These are phyloP conservation scores for Danio tinwini DNA, from an alignment of 2,797 vertebrate species.

Conservation along the genomic window DNA sequence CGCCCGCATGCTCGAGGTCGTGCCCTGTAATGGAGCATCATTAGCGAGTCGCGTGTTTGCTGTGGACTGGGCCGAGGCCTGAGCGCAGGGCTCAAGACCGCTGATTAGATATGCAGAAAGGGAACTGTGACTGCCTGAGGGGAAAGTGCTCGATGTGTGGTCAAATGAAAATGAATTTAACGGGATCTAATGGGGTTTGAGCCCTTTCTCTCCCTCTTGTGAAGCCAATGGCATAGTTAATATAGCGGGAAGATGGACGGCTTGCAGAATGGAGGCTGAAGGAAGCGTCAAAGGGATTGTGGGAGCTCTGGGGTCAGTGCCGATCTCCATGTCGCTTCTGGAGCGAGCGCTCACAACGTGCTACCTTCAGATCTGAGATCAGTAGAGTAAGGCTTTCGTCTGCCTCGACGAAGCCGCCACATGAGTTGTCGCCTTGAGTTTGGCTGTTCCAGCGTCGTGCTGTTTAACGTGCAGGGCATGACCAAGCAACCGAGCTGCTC, in stretches of 20 bases:
- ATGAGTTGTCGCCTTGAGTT: constrained; percentile 36
- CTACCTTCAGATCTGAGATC: constrained; percentile 42
- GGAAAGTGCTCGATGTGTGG: constrained; percentile 66
- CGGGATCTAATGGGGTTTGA: constrained; percentile 68
- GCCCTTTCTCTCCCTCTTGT: constrained; percentile 49
- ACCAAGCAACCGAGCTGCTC: constrained; percentile 31
- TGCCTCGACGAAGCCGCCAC: constrained; percentile 12
- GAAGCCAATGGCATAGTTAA: constrained; percentile 35
- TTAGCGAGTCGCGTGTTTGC: constrained; percentile 67
- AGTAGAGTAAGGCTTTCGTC: constrained; percentile 10
- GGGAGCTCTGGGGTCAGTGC: constrained; percentile 32
- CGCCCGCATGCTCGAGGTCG: constrained; percentile 67
- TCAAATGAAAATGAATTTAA: constrained; percentile 74
- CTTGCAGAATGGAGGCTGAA: constrained; percentile 23
- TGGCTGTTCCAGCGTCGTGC: constrained; percentile 30
- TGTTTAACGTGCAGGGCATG: constrained; percentile 39
- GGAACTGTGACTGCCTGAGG: constrained; percentile 51
- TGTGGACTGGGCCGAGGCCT: constrained; percentile 43
- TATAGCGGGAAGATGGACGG: constrained; percentile 22
- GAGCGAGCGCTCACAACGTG: not conserved
- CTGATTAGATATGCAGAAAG: constrained; percentile 65
- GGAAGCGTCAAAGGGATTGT: constrained; percentile 8
- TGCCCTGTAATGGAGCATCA: constrained; percentile 62
- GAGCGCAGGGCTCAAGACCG: constrained; percentile 59
- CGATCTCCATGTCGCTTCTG: not conserved